phyloP scores from a whole-genome alignment of 2,888 invertebrate genomes.

The Busseola fusca region DNA sequence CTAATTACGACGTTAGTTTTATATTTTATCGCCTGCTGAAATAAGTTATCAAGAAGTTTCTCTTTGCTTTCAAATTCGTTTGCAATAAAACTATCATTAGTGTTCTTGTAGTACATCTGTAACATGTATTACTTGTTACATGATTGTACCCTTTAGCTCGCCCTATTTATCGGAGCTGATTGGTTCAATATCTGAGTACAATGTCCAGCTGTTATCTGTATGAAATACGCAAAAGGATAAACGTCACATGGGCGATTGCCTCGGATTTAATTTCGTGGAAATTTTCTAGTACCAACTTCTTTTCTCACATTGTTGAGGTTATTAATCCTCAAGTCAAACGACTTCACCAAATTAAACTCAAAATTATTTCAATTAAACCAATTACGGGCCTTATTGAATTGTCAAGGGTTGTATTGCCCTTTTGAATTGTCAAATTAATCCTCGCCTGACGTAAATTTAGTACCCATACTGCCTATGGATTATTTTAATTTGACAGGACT shows the following conservation, averaged over 20 bases:
- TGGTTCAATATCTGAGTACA: slow-evolving; percentile 42
- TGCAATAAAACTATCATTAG: not conserved
- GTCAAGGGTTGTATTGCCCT: too few relatives aligned
- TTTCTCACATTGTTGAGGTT: not conserved
- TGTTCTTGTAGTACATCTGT: not conserved
- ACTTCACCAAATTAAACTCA: too few relatives aligned
- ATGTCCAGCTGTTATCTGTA: slow-evolving; percentile 46
- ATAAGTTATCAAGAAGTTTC: not conserved
- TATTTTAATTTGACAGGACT: too few relatives aligned
- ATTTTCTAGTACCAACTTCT: not conserved
- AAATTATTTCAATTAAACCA: too few relatives aligned
- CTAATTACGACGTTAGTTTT: not conserved
- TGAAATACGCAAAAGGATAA: slow-evolving; percentile 28
- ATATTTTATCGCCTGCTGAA: not conserved
- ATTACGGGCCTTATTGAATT: too few relatives aligned
- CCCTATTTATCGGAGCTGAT: slow-evolving; percentile 28
- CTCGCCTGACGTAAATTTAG: too few relatives aligned
- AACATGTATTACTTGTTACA: not conserved
- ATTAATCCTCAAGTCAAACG: not conserved
- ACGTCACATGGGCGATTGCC: not conserved
- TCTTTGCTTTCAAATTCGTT: slow-evolving; percentile 1
- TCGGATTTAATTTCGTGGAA: not conserved
- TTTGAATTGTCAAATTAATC: too few relatives aligned
- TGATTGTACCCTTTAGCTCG: not conserved
- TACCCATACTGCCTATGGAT: too few relatives aligned